Conservation (phyloP, 2,113 vertebrate genomes). For the Charadrius vociferus region DNA sequence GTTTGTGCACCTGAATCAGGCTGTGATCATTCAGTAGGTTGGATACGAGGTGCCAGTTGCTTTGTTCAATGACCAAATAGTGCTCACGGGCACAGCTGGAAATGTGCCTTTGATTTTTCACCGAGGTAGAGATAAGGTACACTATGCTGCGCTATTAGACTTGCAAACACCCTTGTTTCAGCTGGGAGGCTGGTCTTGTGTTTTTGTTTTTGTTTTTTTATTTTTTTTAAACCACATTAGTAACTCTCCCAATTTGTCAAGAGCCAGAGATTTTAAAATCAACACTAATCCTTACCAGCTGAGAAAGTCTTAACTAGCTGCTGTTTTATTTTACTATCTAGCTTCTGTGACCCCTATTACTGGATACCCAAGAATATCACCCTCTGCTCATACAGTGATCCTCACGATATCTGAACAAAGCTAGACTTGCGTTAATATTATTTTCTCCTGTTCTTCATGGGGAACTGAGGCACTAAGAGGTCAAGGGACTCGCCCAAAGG, state of each 20-base stretch:
- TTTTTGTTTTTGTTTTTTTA: background rate
- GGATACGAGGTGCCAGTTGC: slow-evolving; percentile 45
- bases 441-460: background rate
- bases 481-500: background rate
- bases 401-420: background rate
- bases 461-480: background rate
- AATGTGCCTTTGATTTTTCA: slow-evolving; percentile 69
- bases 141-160: background rate
- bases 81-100: slow-evolving; percentile 36
- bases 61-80: slow-evolving; percentile 43
- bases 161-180: slow-evolving; percentile 18
- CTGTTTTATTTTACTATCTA: slow-evolving; percentile 10
- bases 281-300: slow-evolving; percentile 23
- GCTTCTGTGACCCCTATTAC: background rate
- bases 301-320: slow-evolving; percentile 36
- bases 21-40: slow-evolving; percentile 17
- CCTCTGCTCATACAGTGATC: background rate
- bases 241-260: slow-evolving; percentile 22
- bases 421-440: background rate
- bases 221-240: background rate
- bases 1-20: slow-evolving; percentile 48
- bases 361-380: background rate
- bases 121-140: slow-evolving; percentile 10
- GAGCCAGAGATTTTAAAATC: slow-evolving; percentile 33
- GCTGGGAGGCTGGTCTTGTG: background rate